These are phyloP conservation scores for Oenanthe melanoleuca DNA, from an alignment of 2,113 vertebrate genomes.

Conservation along the genomic window DNA sequence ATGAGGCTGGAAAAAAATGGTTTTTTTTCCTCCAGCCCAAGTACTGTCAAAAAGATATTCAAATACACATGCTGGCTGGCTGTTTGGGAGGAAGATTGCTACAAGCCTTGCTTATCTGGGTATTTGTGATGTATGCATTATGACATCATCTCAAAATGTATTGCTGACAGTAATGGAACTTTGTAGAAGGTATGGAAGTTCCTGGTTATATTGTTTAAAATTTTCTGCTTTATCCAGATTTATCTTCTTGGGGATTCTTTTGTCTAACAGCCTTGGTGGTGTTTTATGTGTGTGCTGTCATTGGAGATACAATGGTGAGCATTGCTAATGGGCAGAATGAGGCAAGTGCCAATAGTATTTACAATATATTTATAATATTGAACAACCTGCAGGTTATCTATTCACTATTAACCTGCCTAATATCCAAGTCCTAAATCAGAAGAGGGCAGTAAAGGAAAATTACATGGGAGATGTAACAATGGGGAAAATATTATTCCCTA, in stretches of 20 bases:
- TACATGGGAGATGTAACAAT: neutral
- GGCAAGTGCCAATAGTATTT: neutral
- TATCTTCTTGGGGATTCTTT: neutral
- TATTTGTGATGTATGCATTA: neutral
- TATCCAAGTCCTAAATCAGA: slow-evolving; percentile 43
- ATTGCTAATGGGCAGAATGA: neutral
- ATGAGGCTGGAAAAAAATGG: slow-evolving; percentile 1
- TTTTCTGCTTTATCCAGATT: neutral
- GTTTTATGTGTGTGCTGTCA: neutral
- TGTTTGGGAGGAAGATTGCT: slow-evolving; percentile 25
- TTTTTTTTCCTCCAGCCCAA: neutral
- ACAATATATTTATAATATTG: neutral
- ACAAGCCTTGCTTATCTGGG: neutral
- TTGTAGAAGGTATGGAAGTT: neutral
- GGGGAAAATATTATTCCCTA: neutral
- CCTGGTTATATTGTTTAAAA: neutral
- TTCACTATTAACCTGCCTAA: neutral
- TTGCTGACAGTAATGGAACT: neutral
- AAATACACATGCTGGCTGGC: neutral
- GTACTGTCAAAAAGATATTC: slow-evolving; percentile 33
- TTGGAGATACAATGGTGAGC: neutral
- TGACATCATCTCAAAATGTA: slow-evolving; percentile 22
- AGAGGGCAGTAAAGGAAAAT: slow-evolving; percentile 21
- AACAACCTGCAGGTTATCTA: neutral
- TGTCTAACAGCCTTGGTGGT: neutral